Evolutionary conservation across 2,888 invertebrate species (phyloP), one percentile per base, ranked within the genome.

Genomic region (Scrobipalpa atriplicella): DNA sequence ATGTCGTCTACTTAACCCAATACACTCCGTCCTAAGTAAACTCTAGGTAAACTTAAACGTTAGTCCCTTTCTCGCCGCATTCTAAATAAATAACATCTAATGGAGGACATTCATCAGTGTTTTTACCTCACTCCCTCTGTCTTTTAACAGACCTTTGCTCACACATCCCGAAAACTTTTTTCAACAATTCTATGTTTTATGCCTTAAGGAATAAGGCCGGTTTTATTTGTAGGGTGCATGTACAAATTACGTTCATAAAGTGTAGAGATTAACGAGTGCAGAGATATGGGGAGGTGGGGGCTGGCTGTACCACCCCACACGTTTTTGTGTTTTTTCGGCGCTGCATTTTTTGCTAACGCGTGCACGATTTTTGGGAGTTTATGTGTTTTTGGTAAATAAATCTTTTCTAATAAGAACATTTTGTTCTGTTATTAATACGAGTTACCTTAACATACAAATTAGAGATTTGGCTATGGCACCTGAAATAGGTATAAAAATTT

Each of bases 51-150:
- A 90, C 88, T 91, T 90, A 89, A 92, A 86, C 87, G 83, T 71
- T 72, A 85, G 90, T 89, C 90, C 90, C 91, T 90, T 85, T 86
- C 85, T 87, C 86, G 88, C 91, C 92, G 86, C 92, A 90, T 87
- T 92, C 93, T 93, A 93, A 93, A 93, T 93, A 93, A 93, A 93
- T 93, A 93, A 92, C 93, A 87, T 91, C 93, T 93, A 93, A 93
- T 93, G 93, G 93, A 86, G 84, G 82, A 89, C 93, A 93, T 93
- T 93, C 93, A 93, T 93, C 93, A 92, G 90, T 80, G 90, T 90
- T 92, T 92, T 92, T 92, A 83, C 82, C 88, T 87, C 87, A 84
- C 88, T 87, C 88, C 88, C 90, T 85, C 81, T 85, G 89, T 88
- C 89, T 87, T 81, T 85, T 87, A 84, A 82, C 83, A 82, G 82